A percentile compares a stretch with the other conserved stretches of the same genome.
Evolutionary conservation across 2,888 invertebrate genomes (phyloP).

Genomic region (Papilio protenor): DNA sequence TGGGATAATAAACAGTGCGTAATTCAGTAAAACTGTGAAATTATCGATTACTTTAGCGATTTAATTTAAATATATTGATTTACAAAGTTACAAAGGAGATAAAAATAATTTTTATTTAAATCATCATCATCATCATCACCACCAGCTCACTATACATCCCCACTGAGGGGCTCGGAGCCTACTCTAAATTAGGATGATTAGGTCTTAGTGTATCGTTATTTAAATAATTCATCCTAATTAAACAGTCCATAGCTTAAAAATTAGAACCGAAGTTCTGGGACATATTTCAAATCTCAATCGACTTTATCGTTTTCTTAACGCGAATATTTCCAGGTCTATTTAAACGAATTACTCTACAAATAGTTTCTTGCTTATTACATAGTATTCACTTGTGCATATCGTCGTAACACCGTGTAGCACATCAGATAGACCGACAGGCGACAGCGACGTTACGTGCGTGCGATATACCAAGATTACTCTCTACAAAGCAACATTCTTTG

Average conservation of each 20-base stretch:
- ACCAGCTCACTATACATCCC: too few relatives aligned
- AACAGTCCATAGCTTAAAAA: background rate
- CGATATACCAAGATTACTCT: background rate
- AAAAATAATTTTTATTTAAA: background rate
- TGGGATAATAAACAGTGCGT: slow-evolving; percentile 27
- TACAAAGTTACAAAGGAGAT: background rate
- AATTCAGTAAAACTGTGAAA: slow-evolving; percentile 2
- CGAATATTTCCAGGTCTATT: too few relatives aligned
- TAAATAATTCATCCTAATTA: too few relatives aligned
- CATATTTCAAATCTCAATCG: too few relatives aligned
- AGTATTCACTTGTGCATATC: background rate
- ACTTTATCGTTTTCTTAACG: too few relatives aligned
- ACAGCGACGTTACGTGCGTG: background rate
- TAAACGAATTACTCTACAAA: too few relatives aligned
- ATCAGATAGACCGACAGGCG: background rate
- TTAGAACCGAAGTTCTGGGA: background rate
- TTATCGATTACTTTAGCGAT: slow-evolving; percentile 21
- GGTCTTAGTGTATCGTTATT: too few relatives aligned
- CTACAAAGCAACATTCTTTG: background rate
- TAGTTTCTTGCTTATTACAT: too few relatives aligned
- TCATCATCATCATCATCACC: too few relatives aligned
- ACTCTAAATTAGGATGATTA: too few relatives aligned
- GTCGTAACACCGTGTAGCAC: background rate
- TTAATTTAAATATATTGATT: background rate
- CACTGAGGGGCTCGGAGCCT: too few relatives aligned